These are phyloP conservation scores for Myoxocephalus aenaeus DNA, from an alignment of 2,797 vertebrate genomes.

Conservation along the genomic window DNA sequence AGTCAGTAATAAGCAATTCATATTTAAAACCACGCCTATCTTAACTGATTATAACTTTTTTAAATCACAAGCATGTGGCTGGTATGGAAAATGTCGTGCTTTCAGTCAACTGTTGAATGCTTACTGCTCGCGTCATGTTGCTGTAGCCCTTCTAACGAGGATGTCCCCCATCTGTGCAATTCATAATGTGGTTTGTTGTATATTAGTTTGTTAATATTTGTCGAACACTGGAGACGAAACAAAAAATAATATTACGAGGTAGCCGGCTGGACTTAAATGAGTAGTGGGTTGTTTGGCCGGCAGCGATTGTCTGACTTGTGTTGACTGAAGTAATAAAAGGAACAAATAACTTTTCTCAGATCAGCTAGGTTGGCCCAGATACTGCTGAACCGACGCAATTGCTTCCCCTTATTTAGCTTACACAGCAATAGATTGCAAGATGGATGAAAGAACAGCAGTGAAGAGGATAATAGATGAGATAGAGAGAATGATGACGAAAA, in stretches of 20 bases:
- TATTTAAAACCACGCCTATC: too few relatives aligned
- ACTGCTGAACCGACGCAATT: constrained; percentile 36
- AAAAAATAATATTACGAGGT: not conserved
- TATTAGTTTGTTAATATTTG: not conserved
- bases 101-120: not conserved
- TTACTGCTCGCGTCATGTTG: not conserved
- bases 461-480: constrained; percentile 34
- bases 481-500: constrained; percentile 31
- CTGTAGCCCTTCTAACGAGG: not conserved
- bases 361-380: constrained; percentile 8
- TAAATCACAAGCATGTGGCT: too few relatives aligned
- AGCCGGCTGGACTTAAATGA: not conserved
- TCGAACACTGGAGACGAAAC: too few relatives aligned
- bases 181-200: not conserved
- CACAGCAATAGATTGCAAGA: constrained; percentile 8
- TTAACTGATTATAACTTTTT: too few relatives aligned
- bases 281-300: not conserved
- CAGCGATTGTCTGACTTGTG: constrained; percentile 1
- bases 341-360: constrained; percentile 39
- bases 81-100: too few relatives aligned
- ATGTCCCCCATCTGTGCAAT: not conserved
- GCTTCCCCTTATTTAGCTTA: constrained; percentile 11
- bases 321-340: constrained; percentile 45
- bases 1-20: too few relatives aligned
- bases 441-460: constrained; percentile 11